Conservation (phyloP, 2,113 vertebrate genomes). For the Speoplatyrhinus poulsoni region DNA sequence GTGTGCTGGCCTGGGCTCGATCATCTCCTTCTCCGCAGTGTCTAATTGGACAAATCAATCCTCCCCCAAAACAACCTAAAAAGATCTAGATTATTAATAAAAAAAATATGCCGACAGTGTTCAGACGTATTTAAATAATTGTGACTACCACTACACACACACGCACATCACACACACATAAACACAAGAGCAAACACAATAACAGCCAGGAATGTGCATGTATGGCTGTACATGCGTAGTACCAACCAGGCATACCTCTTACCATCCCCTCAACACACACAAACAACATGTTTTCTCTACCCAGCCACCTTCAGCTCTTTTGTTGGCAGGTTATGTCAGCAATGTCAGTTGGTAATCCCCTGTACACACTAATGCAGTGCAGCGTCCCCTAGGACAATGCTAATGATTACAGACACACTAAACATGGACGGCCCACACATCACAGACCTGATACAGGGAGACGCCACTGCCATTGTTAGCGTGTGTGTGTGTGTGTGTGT, state of each 20-base stretch:
- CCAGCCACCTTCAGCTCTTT: background rate
- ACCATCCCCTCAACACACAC: background rate
- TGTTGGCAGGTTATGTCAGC: constrained; percentile 34
- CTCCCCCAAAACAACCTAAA: background rate
- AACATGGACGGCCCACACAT: constrained; percentile 35
- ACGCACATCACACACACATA: no score
- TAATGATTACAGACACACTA: constrained; percentile 46
- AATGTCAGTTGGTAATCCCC: constrained; percentile 52
- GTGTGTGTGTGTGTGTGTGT: constrained; percentile 4
- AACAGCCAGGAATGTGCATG: no score
- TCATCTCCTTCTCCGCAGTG: constrained; percentile 45
- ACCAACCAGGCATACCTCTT: constrained; percentile 27
- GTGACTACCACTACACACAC: no score
- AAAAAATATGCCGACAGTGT: no score
- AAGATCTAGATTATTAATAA: no score
- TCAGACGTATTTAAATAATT: no score
- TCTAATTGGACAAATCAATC: constrained; percentile 50
- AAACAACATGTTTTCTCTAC: background rate
- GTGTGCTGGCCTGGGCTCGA: constrained; percentile 27
- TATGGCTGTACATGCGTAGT: no score
- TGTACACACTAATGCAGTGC: constrained; percentile 60
- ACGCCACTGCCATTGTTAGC: background rate
- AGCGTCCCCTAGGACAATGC: constrained; percentile 68
- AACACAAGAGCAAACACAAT: no score
- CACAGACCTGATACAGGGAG: background rate